Conservation (phyloP, 2,888 invertebrate species). For the Blastobasis adustella region DNA sequence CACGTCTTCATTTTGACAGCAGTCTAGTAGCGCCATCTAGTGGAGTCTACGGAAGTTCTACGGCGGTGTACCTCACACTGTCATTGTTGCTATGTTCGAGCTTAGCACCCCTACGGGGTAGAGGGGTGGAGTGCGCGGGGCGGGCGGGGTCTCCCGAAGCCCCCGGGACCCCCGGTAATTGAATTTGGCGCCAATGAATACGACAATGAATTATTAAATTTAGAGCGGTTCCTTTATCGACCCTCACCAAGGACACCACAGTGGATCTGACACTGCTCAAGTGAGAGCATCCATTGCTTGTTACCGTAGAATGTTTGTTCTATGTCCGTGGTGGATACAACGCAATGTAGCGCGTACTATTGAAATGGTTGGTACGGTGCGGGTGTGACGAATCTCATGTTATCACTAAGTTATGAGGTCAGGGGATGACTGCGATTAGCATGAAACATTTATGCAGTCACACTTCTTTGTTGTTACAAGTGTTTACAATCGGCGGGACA, state of each 20-base stretch:
- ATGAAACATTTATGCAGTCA: not conserved
- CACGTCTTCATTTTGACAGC: no score
- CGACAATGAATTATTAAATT: constrained; percentile 71
- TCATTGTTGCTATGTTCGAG: no score
- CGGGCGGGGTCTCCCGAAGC: constrained; percentile 14
- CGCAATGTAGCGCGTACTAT: not conserved
- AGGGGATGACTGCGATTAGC: constrained; percentile 3
- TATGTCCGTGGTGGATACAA: not conserved
- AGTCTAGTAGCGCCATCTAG: no score
- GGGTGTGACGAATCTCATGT: constrained; percentile 24
- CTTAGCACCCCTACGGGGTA: not conserved
- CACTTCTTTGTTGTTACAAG: no score
- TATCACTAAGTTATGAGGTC: constrained; percentile 15
- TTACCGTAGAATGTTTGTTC: no score
- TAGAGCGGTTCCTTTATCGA: constrained; percentile 34
- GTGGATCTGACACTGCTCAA: not conserved
- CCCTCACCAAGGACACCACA: not conserved
- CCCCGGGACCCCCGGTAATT: constrained; percentile 51
- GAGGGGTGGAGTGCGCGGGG: constrained; percentile 10
- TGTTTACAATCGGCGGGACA: no score
- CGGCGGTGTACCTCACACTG: no score
- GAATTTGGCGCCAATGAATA: constrained; percentile 70
- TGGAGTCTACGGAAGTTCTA: no score
- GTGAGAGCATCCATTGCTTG: no score
- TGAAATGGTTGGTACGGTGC: not conserved